Evolutionary conservation across 1,140 invertebrate species (phyloP), one percentile per base, ranked within the genome.

Genomic region (Rhopalosiphum padi): DNA sequence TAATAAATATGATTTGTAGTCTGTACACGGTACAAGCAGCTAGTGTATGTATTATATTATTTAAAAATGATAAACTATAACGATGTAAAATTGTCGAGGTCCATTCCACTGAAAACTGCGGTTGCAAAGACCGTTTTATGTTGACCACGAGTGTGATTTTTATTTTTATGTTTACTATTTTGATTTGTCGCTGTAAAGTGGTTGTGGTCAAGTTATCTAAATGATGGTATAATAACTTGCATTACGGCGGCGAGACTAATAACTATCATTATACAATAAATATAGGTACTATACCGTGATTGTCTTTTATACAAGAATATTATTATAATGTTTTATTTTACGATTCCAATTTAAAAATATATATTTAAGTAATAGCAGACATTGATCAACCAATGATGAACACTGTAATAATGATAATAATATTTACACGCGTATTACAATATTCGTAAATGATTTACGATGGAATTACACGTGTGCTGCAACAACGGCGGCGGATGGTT

Each of bases 31-130:
- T 55, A 2, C 23, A 8, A 55, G 7, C 53, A 60, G 25, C 25
- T 25, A 55, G 7, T 25, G 23, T 55, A 55, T 55, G 25, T 55
- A 9, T 55, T 30, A 9, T 77, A 9, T 18, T 77, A n/a, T n/a
- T 77, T n/a, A n/a, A n/a, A 77, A 77, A 77, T n/a, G 60, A 77
- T 77, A 77, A 77, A n/a, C 60, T 15, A n/a, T 77, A 77, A 77
- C n/a, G 60, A 77, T 18, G 4, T 18, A 15, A 77, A 77, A 77
- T 77, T 15, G 18, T 35, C 30, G n/a, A n/a, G 4, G 15, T 35
- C 18, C 60, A 18, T 77, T n/a, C 18, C n/a, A 77, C 60, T 60
- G 30, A 60, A 60, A 30, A 60, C 55, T 77, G 60, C 30, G 60
- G 30, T n/a, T 18, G 18, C n/a, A 77, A 6, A 18, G 60, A n/a